Base-by-base conservation (phyloP, 2,797 vertebrate genomes). In the Champsocephalus gunnari region DNA sequence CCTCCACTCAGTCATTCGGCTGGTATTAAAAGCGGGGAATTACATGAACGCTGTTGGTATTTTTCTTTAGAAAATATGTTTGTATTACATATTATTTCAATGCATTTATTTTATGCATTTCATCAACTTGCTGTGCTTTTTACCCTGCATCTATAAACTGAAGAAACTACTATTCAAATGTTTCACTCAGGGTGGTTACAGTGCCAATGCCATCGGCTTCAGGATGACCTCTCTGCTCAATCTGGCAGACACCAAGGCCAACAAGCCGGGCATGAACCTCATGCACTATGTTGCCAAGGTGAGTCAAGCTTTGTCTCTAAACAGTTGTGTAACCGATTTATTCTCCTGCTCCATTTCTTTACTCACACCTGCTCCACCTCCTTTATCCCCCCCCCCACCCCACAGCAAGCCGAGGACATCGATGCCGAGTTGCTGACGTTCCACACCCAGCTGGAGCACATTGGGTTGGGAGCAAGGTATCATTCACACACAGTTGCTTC, bases 251-350 rank as follows among this genome's bases (percentile, higher is more conserved):
- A 96, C 96, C 38, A 96, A 96, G 75, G 96, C 95, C 76, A 96
- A 96, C 83, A 94, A 93, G 79, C 96, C 96, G 0, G 95, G 95
- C 74, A 94, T 96, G 94, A 96, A 96, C 82, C 96, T 97, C 47
- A 92, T 97, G 95, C 96, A 96, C 84, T 97, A 96, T 0, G 94
- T 97, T 38, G 95, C 95, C 45, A 95, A 95, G 96, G 96, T 97
- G 86, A 94, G 8, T 53, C 7, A 43, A 28, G 24, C 17, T 13
- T 16, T 48, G 12, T 47, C 50, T 44, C 16, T 43, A 6, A 63
- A 32, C 2, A 0, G 5, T 65, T 34, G 13, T 62, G 24, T 21
- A 43, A 41, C 5, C 1, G 0, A 54, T 56, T 50, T 32, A 21
- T 53, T 55, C 13, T 47, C n/a, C 14, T 28, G 3, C 17, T 34